A percentile compares a stretch with the other conserved stretches of the same genome.
Conservation (phyloP, 2,797 vertebrate genomes). For the Chloroceryle inda region DNA sequence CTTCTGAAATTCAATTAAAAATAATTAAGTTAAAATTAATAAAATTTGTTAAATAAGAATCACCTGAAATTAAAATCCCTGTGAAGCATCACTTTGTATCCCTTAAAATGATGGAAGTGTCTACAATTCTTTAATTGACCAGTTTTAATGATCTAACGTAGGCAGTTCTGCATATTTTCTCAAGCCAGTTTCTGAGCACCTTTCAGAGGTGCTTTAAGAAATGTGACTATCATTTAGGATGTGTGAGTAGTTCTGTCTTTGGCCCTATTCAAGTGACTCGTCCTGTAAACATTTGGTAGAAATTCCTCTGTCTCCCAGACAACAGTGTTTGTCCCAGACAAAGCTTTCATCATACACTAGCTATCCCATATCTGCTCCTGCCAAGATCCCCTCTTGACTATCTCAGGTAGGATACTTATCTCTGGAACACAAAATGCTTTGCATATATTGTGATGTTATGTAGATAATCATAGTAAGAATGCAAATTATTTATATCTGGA, state of each 20-base stretch:
- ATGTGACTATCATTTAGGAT: neutral
- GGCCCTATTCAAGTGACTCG: neutral
- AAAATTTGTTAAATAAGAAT: neutral
- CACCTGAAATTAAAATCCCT: neutral
- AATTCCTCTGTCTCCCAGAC: neutral
- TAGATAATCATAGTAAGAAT: neutral
- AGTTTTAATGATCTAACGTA: neutral
- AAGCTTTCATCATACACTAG: neutral
- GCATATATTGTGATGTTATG: neutral
- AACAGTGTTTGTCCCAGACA: neutral
- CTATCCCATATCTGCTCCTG: neutral
- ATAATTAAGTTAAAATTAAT: neutral
- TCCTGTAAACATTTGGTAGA: neutral
- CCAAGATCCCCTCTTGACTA: neutral
- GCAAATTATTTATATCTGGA: neutral
- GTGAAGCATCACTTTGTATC: neutral
- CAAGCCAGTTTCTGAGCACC: neutral
- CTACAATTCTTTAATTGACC: neutral
- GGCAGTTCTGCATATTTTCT: neutral
- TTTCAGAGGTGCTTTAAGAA: neutral
- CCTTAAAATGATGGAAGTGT: neutral
- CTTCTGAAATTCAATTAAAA: neutral
- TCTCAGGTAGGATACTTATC: neutral
- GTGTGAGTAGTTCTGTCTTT: neutral
- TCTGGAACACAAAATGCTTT: neutral